A percentile compares a stretch with the other conserved stretches of the same genome.
Evolutionary conservation across 1,140 invertebrate genomes (phyloP).

Genomic region (Mamestra configurata): DNA sequence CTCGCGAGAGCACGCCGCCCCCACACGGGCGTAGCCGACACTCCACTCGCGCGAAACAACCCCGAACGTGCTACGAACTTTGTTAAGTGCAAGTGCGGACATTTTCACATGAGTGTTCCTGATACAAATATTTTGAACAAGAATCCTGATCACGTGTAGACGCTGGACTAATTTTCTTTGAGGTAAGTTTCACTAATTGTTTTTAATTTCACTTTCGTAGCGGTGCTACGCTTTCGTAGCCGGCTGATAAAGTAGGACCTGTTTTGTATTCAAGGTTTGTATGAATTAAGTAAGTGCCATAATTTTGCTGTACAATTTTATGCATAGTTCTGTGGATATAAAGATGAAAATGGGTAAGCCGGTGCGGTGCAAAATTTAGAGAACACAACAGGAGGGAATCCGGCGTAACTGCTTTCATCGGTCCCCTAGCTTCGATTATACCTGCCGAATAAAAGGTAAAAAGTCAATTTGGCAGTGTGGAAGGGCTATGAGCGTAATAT

Average conservation of each 20-base stretch:
- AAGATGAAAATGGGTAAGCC: constrained; percentile 42
- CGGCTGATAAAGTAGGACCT: constrained; percentile 49
- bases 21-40: constrained; percentile 70
- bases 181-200: constrained; percentile 59
- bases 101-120: constrained; percentile 63
- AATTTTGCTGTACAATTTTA: constrained; percentile 24
- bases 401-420: constrained; percentile 72
- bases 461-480: constrained; percentile 85
- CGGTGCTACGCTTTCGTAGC: constrained; percentile 67
- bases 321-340: constrained; percentile 40
- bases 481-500: constrained; percentile 84
- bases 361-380: constrained; percentile 46
- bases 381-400: constrained; percentile 63
- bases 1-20: constrained; percentile 83
- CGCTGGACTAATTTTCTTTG: constrained; percentile 65
- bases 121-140: constrained; percentile 54
- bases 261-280: constrained; percentile 50
- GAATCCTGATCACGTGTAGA: constrained; percentile 52
- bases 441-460: constrained; percentile 87
- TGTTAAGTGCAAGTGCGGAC: constrained; percentile 77
- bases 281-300: constrained; percentile 31
- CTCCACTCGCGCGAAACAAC: constrained; percentile 71
- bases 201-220: constrained; percentile 61
- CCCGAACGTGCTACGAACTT: constrained; percentile 77
- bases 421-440: constrained; percentile 83